Percentiles rank a stretch among this genome's conserved stretches.
Evolutionary conservation across 2,113 vertebrate genomes (phyloP).

Genomic region (Coptodon rendalli): DNA sequence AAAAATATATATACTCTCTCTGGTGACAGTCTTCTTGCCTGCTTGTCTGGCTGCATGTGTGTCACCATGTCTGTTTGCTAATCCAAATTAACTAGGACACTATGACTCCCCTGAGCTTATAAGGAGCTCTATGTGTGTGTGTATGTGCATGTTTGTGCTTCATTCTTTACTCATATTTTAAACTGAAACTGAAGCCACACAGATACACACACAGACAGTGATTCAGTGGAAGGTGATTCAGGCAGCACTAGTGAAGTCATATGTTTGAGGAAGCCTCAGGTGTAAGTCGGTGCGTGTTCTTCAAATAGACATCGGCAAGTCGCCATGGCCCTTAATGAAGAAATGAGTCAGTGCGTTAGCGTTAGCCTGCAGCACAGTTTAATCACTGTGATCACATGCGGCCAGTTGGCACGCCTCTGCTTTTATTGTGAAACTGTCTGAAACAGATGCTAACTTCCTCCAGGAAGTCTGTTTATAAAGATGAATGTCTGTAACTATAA

Average conservation of each 20-base stretch:
- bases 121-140: neutral
- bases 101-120: conserved; percentile 31
- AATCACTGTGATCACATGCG: neutral
- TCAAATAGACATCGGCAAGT: neutral
- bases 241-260: conserved; percentile 31
- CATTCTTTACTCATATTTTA: conserved; percentile 28
- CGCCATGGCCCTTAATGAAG: neutral
- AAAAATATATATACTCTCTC: neutral
- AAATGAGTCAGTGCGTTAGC: conserved; percentile 28
- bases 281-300: neutral
- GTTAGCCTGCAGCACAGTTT: conserved; percentile 9
- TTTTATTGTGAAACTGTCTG: neutral
- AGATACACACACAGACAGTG: neutral
- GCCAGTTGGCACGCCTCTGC: neutral
- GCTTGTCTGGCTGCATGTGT: conserved; percentile 1
- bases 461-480: neutral
- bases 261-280: conserved; percentile 24
- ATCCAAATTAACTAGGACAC: conserved; percentile 41
- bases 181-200: neutral
- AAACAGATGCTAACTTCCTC: neutral
- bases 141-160: neutral
- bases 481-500: neutral
- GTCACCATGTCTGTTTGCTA: conserved; percentile 31
- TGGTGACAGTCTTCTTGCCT: neutral
- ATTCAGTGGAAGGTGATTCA: conserved; percentile 1